Evolutionary conservation across 2,888 invertebrate species (phyloP), one percentile per base, ranked within the genome.

Genomic region (Ashinkailepas kermadecensis): DNA sequence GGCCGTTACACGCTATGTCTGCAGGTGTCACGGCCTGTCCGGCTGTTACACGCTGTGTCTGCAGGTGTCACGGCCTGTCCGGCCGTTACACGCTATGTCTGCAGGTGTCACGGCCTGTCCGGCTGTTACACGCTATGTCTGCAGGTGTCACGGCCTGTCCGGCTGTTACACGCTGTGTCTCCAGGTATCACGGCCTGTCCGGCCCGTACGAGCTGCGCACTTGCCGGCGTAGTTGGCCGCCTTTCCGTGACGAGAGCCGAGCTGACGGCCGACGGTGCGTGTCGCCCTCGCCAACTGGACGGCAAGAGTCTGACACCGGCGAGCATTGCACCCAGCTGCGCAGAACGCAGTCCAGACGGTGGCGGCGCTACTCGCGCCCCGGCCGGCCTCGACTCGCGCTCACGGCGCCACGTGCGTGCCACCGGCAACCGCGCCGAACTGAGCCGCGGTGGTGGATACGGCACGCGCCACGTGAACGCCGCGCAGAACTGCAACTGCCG

Each of bases 111-210:
- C 39, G 39, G 39, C 39, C 39, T 4, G 39, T 39, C n/a, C n/a
- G n/a, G n/a, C n/a, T n/a, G n/a, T n/a, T n/a, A 39, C 39, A 39
- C 39, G 39, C 39, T 39, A 4, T 39, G 39, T 39, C 84, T 85
- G 21, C 87, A 91, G 91, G 90, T 91, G 1, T 90, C 91, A 81
- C 88, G 88, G 84, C 88, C 82, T 88, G 89, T 86, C n/a, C n/a
- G n/a, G n/a, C n/a, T n/a, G n/a, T n/a, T n/a, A 90, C 91, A 90
- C 87, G 89, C 78, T 90, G 89, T 84, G 94, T 94, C 86, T 96
- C 96, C 89, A 96, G 96, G 88, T 96, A 96, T 87, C 96, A 96
- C 87, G 96, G 96, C 0, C 89, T 96, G 81, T 95, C 95, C 0
- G 96, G 96, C 10, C 95, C 96, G 11, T 96, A 96, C 87, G 94